Evolutionary conservation across 2,888 invertebrate genomes (phyloP), one percentile per base, ranked within the genome.

Genomic region (Thymelicus sylvestris): DNA sequence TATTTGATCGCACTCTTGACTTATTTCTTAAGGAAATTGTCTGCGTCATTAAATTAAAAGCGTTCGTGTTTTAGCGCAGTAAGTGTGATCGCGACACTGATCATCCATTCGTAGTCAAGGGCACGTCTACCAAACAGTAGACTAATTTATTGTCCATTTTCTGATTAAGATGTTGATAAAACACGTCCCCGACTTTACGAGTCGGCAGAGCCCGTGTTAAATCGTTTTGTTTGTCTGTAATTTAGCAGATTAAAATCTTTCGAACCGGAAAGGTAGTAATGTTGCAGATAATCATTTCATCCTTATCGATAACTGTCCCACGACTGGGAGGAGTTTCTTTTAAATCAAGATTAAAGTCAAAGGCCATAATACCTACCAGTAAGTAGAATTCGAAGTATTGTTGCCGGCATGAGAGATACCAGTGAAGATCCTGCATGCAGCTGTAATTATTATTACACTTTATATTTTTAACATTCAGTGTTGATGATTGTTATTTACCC

Each of bases 131-230:
- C 81, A 84, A 87, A 84, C 86, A 87, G 82, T 85, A 80, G 80
- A 84, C 83, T 87, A 86, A 89, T 89, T 87, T 87, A 87, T 80
- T 85, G 85, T 84, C 84, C 86, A 88, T 87, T 85, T 84, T 78
- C 76, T 79, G 86, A 89, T 89, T 83, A 78, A 83, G 82, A 84
- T 82, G 80, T 81, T 82, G 88, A 90, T 90, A 88, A 86, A 83
- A 86, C 88, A 86, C 84, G 85, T 86, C 80, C 81, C 81, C 77
- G 78, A 78, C 80, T 86, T 86, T 84, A 83, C 80, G 83, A 83
- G 79, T 62, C 66, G 65, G 24, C 71, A 71, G 60, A 41, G 13
- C 59, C 48, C n/a, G 31, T 44, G 68, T 15, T 64, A 66, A 59
- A 69, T 57, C 69, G 57, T 57, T 55, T 2, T 59, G 57, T 65